Conservation (phyloP, 2,113 vertebrate species). For the Vicugna pacos region DNA sequence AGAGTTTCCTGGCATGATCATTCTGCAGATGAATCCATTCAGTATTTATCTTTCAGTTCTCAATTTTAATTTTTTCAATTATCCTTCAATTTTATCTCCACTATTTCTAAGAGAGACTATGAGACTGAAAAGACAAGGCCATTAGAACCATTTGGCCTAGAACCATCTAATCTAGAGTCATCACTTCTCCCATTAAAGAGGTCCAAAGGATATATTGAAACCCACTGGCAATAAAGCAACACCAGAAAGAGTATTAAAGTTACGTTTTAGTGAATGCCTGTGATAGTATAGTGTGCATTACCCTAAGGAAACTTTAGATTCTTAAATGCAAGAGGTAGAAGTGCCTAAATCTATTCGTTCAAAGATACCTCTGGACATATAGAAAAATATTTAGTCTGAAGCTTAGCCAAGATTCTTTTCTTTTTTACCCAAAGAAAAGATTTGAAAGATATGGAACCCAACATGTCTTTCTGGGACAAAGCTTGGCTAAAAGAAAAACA, state of each 20-base stretch:
- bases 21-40: not conserved
- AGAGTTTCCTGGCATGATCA: not conserved
- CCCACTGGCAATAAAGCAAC: not conserved
- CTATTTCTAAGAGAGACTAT: not conserved
- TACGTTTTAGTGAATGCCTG: not conserved
- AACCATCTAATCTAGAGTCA: not conserved
- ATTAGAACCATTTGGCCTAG: not conserved
- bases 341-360: constrained; percentile 6
- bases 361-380: constrained; percentile 38
- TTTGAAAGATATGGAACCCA: constrained; percentile 34
- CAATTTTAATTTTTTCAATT: not conserved
- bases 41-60: not conserved
- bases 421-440: constrained; percentile 17
- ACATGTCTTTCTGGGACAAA: constrained; percentile 32
- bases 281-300: not conserved
- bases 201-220: not conserved
- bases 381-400: not conserved
- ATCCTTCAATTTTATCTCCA: not conserved
- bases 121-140: not conserved
- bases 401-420: constrained; percentile 28
- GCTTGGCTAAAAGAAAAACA: not conserved
- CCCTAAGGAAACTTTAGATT: constrained; percentile 47
- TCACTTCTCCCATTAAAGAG: not conserved
- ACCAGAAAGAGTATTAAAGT: not conserved
- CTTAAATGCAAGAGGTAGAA: not conserved